Evolutionary conservation across 2,113 vertebrate genomes (phyloP), one percentile per base, ranked within the genome.

Genomic region (Theropithecus gelada): DNA sequence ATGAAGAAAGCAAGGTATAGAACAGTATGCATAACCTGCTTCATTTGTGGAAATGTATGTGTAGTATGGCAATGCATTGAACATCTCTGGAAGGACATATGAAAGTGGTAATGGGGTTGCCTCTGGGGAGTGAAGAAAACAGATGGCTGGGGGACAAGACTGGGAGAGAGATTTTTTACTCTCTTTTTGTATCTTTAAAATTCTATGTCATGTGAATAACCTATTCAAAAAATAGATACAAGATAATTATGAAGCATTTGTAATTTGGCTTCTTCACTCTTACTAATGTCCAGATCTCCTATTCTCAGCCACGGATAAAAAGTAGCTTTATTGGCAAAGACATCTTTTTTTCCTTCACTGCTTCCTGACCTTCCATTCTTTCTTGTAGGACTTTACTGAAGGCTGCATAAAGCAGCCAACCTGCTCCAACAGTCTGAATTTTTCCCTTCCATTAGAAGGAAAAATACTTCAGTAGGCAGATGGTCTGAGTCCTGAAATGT

Each of bases 141-240:
- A 92, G 68, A 83, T 78, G 59, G 79, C 45, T 64, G 5, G 59
- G 78, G 32, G 38, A 85, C 25, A 73, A 79, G 35, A 78, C 50
- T 88, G 22, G 27, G 45, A 93, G 64, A 83, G 17, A 72, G 66
- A 92, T 57, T 94, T 90, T 94, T 87, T 22, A 86, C 61, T 96
- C 45, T 66, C 59, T 57, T 96, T 94, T 94, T 57, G 38, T 84
- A 30, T 79, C 89, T 93, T 79, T 95, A 61, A 90, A 87, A 76
- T 87, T 91, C 40, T 84, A 1, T 75, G 27, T 80, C 66, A 48
- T 85, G 35, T 72, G 72, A 93, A 72, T 93, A 87, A 55, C 50
- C n/a, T 96, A 81, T 61, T 88, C 35, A 88, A 88, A 75, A 94
- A 96, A 68, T 52, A 95, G 91, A 80, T 91, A 91, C 50, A 95